Base-by-base conservation (phyloP, 2,888 invertebrate genomes). In the Rotaria sp. region DNA sequence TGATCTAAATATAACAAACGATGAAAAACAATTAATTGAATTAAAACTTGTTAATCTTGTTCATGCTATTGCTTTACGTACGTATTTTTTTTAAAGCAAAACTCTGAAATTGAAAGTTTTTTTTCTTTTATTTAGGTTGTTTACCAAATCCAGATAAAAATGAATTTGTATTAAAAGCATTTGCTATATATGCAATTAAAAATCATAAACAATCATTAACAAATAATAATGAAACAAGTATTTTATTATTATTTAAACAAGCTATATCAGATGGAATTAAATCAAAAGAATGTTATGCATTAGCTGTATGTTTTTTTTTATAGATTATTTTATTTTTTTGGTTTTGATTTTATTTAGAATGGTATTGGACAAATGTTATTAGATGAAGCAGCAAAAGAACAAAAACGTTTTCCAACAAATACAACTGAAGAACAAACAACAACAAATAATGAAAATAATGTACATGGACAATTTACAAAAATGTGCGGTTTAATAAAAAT, bases 401-500 rank as follows among this genome's bases (percentile, higher is more conserved):
- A 80, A 45, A 80, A 80, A 80, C 80, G 80, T n/a, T 45, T 80
- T 80, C 45, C 80, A 45, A 80, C 80, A 15, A n/a, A 5, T 80
- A n/a, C 45, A 45, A 45, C n/a, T 38, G 80, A 45, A 45, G 45
- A 45, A 45, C 41, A 45, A 41, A 11, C 45, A 45, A 80, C 45
- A 45, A 80, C 80, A 45, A 80, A 26, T 26, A 15, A 13, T 21
- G 80, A 80, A 24, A 41, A 45, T 45, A 80, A 45, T 80, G 13
- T 4, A 15, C 41, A 45, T 26, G 41, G 41, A 45, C 80, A 80
- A 45, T 80, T n/a, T 45, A 45, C 80, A 0, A 80, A 80, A 80
- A 80, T 80, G 80, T 80, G 80, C n/a, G 45, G 45, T n/a, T 45
- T 80, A 80, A 45, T 80, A 24, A 80, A 80, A 80, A 80, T n/a